These are phyloP conservation scores for Dendrophyllia cribrosa DNA, from an alignment of 64 coral and sea anemone species.

Conservation along the genomic window DNA sequence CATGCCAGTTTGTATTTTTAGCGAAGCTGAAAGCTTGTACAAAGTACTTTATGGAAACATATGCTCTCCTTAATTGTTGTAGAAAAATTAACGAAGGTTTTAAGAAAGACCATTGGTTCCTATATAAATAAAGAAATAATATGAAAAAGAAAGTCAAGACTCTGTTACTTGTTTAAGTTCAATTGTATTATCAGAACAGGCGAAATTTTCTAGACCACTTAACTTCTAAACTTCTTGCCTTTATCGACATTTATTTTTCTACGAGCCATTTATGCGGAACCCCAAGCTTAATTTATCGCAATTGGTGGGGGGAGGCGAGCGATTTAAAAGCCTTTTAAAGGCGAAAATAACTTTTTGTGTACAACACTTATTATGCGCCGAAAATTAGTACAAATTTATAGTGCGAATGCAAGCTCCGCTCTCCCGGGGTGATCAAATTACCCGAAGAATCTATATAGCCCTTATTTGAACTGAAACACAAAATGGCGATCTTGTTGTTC, in stretches of 20 bases:
- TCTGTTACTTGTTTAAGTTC: not conserved
- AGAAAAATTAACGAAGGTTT: constrained; percentile 11
- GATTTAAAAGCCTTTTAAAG: not conserved
- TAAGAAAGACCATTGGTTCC: constrained; percentile 21
- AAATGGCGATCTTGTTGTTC: not conserved
- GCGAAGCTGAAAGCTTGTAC: not conserved
- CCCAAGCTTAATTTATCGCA: not conserved
- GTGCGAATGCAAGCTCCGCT: not conserved
- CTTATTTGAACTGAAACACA: too few relatives aligned
- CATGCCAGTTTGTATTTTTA: not conserved
- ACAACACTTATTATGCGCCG: not conserved
- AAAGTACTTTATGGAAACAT: constrained; percentile 42
- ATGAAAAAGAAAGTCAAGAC: not conserved
- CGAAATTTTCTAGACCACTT: not conserved
- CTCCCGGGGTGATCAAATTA: constrained; percentile 12
- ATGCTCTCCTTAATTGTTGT: constrained; percentile 35
- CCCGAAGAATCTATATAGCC: too few relatives aligned
- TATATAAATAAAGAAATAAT: constrained; percentile 27
- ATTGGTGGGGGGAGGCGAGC: not conserved
- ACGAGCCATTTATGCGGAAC: not conserved
- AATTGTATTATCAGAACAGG: not conserved
- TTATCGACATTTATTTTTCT: not conserved
- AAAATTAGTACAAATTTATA: not conserved
- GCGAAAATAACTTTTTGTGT: not conserved
- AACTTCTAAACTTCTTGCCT: not conserved